Evolutionary conservation across 2,797 vertebrate species (phyloP).

Genomic region (Synaphobranchus kaupii): DNA sequence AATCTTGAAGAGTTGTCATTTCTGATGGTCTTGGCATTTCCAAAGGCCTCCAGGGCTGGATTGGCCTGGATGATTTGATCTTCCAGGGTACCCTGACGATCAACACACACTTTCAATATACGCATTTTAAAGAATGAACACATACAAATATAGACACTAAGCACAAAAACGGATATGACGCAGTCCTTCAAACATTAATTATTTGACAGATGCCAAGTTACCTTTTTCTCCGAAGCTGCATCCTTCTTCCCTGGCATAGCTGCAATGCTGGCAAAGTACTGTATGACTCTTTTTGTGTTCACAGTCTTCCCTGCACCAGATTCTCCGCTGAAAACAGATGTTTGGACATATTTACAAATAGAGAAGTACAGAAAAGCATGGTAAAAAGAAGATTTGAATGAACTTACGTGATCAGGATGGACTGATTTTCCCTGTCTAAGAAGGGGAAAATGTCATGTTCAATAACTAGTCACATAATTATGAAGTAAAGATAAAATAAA

Average conservation of each 20-base stretch:
- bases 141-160: neutral
- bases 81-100: slow-evolving; percentile 71
- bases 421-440: slow-evolving; percentile 16
- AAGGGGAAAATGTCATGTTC: slow-evolving; percentile 19
- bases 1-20: slow-evolving; percentile 83
- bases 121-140: neutral
- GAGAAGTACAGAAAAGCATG: too few species aligned
- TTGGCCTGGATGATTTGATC: slow-evolving; percentile 75
- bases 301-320: slow-evolving; percentile 83
- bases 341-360: neutral
- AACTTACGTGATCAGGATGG: slow-evolving; percentile 18
- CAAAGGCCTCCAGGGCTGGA: slow-evolving; percentile 80
- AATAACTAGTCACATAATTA: neutral
- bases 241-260: slow-evolving; percentile 69
- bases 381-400: slow-evolving; percentile 44
- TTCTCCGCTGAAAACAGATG: slow-evolving; percentile 72
- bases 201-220: slow-evolving; percentile 71
- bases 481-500: neutral
- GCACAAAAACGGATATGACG: neutral
- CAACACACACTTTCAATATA: neutral
- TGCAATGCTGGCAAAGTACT: slow-evolving; percentile 79
- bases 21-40: slow-evolving; percentile 81
- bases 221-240: slow-evolving; percentile 65
- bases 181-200: slow-evolving; percentile 51
- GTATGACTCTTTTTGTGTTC: slow-evolving; percentile 83